Evolutionary conservation across 2,113 vertebrate genomes (phyloP).

Genomic region (Semnornis frantzii): DNA sequence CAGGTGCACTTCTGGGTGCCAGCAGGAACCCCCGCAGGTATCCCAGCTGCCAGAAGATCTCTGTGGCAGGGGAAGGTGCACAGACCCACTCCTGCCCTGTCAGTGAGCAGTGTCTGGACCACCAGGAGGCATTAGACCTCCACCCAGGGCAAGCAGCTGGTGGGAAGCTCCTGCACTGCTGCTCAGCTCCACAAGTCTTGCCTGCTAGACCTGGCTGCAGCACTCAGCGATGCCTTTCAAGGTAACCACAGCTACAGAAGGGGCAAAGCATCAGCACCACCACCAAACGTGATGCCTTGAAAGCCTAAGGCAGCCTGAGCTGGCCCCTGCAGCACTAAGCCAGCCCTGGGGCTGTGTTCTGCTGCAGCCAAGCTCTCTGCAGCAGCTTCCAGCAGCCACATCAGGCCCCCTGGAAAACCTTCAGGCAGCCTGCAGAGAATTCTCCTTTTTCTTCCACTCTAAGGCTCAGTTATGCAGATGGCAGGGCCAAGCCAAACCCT

Average conservation of each 20-base stretch:
- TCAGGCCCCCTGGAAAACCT: neutral
- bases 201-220: accelerated
- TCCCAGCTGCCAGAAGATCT: neutral
- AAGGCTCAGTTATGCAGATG: neutral
- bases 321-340: accelerated
- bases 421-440: neutral
- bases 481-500: neutral
- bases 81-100: neutral
- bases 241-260: neutral
- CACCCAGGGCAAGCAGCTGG: neutral
- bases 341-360: neutral
- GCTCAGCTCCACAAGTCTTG: neutral
- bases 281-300: accelerated
- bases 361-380: neutral
- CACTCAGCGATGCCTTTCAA: neutral
- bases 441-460: neutral
- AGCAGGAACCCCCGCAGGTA: neutral
- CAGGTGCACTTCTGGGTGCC: neutral
- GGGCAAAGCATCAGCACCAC: neutral
- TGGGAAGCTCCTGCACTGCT: neutral
- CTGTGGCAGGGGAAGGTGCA: neutral
- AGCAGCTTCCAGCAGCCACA: neutral
- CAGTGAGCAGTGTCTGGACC: neutral
- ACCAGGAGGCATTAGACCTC: slow-evolving; percentile 56
- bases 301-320: neutral